Percentiles rank a stretch among this genome's conserved stretches.
Conservation (phyloP, 2,888 invertebrate species). For the Ecdyonurus torrentis region DNA sequence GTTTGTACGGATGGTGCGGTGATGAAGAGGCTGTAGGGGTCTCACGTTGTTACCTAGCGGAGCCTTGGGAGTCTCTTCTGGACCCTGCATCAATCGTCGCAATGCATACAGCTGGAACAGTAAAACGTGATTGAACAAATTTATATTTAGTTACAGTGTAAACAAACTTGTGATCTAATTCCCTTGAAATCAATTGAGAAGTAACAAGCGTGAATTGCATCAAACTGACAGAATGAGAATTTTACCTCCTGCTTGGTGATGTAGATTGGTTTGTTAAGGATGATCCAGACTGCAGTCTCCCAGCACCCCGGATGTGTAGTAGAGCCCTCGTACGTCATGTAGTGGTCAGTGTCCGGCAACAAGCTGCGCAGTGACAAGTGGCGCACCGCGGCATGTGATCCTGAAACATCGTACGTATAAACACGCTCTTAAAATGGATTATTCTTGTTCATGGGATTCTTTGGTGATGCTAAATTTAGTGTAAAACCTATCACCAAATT, state of each 20-base stretch:
- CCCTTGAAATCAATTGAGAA: no score
- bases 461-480: no score
- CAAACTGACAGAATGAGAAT: no score
- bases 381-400: constrained; percentile 63
- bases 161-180: neutral
- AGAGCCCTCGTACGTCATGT: constrained; percentile 96
- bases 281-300: constrained; percentile 99
- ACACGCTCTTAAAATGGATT: neutral
- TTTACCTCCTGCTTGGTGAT: constrained; percentile 94
- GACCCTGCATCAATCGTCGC: constrained; percentile 77
- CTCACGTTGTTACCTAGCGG: constrained; percentile 88
- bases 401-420: constrained; percentile 29
- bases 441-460: neutral
- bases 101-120: constrained; percentile 63
- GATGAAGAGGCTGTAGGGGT: constrained; percentile 81
- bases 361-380: constrained; percentile 72
- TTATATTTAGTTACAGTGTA: neutral
- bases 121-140: constrained; percentile 8
- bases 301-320: constrained; percentile 96
- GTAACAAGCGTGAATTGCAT: no score
- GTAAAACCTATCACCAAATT: no score
- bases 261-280: constrained; percentile 95
- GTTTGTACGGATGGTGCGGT: constrained; percentile 88
- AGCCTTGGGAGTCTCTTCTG: constrained; percentile 69
- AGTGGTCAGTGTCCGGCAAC: constrained; percentile 81